Evolutionary conservation across 2,888 invertebrate species (phyloP), one percentile per base, ranked within the genome.

Genomic region (Scaptomyza tumidula): DNA sequence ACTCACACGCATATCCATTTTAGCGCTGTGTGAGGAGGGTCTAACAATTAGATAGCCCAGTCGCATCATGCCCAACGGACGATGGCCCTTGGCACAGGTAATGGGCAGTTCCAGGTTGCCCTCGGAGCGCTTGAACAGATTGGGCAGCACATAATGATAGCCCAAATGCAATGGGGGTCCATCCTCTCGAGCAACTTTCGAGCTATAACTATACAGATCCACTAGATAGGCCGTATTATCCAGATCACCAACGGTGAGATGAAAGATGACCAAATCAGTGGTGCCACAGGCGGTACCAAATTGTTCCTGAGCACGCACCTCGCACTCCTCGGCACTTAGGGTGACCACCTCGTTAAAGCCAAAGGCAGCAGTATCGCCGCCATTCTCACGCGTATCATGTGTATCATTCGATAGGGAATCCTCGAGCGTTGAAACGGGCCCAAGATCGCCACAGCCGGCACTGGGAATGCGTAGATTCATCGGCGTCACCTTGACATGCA

Each of bases 111-210:
- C 95, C 19, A 96, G 92, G 31, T 93, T 93, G 7, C 97, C 97
- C 86, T 96, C 95, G 44, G 97, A 97, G 35, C 95, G 93, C 84
- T 96, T 96, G 70, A 97, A 93, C 82, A 96, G 95, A 89, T 96
- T 96, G 9, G 98, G 98, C 86, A 98, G 93, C 75, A 98, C 94
- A 93, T 98, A 97, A 89, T 97, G 96, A 90, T 97, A 98, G 13
- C 98, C 98, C 62, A 98, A 94, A 92, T 97, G 97, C 87, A 94
- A 95, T 4, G 98, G 97, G 31, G 96, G 95, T 76, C 96, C 96
- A 50, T 88, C 85, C 66, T 94, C 95, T 44, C 93, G 92, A 29
- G 91, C 92, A 46, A 93, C 93, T 78, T 94, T 93, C 50, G 95
- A 94, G 85, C 95, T 95, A 88, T 96, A 96, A 33, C 95, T 94